These are phyloP conservation scores for Rhabdomys pumilio DNA, from an alignment of 2,797 vertebrate genomes.

Conservation along the genomic window DNA sequence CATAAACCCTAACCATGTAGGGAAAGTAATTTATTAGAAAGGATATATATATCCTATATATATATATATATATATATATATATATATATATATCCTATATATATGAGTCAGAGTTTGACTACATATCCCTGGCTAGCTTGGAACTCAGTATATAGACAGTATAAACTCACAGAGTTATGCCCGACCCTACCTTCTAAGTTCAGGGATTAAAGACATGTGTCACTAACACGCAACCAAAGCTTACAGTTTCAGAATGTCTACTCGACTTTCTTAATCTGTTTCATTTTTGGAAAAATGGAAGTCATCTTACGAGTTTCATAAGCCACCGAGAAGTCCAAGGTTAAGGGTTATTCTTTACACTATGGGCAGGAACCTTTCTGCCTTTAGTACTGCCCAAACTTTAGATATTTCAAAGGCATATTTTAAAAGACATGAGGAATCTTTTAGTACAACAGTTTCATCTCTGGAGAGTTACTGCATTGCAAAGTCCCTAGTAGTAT, in stretches of 20 bases:
- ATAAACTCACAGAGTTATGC: neutral
- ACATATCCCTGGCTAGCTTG: neutral
- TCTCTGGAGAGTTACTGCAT: slow-evolving; percentile 26
- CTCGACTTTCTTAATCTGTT: slow-evolving; percentile 37
- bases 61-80: no score
- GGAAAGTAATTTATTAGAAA: slow-evolving; percentile 30
- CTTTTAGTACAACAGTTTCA: slow-evolving; percentile 12
- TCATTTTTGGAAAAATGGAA: slow-evolving; percentile 51
- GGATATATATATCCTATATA: no score
- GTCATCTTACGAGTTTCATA: slow-evolving; percentile 7
- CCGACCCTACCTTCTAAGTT: neutral
- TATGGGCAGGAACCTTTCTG: neutral
- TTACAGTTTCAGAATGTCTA: slow-evolving; percentile 13
- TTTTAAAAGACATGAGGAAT: slow-evolving; percentile 22
- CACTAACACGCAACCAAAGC: neutral
- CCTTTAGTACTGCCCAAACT: neutral
- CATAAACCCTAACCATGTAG: neutral
- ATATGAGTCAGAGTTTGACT: neutral
- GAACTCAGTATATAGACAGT: neutral
- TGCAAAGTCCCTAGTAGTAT: slow-evolving; percentile 29
- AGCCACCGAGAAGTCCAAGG: slow-evolving; percentile 27
- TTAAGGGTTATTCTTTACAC: slow-evolving; percentile 34
- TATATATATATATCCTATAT: no score
- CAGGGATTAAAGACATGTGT: neutral
- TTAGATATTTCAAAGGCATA: neutral